Evolutionary conservation across 1,140 invertebrate species (phyloP).

Genomic region (Scaptomyza hsui): DNA sequence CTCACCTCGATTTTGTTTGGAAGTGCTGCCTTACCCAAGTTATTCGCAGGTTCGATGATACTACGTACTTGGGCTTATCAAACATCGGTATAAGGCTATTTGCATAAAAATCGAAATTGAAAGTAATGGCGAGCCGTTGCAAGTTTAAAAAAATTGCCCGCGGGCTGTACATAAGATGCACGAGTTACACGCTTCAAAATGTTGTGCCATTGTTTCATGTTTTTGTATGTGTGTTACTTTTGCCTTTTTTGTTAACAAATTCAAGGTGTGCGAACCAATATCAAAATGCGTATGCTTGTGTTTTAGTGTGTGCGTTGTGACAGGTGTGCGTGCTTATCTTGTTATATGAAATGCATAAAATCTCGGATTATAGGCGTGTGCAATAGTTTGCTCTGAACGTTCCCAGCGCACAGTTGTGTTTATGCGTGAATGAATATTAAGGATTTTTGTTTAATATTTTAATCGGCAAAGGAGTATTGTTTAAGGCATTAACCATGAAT

Average conservation of each 20-base stretch:
- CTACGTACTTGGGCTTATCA: slow-evolving; percentile 67
- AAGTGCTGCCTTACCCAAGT: slow-evolving; percentile 27
- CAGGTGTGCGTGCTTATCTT: slow-evolving; percentile 77
- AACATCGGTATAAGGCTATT: slow-evolving; percentile 45
- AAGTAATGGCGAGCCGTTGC: slow-evolving; percentile 48
- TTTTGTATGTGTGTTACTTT: slow-evolving; percentile 53
- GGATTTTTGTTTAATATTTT: too few species aligned
- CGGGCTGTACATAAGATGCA: slow-evolving; percentile 60
- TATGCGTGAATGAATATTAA: slow-evolving; percentile 21
- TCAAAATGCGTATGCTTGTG: slow-evolving; percentile 33
- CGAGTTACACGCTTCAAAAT: slow-evolving; percentile 56
- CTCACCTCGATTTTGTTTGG: slow-evolving; percentile 63
- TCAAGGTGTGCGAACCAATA: slow-evolving; percentile 68
- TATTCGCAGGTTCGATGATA: slow-evolving; percentile 38
- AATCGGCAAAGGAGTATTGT: too few species aligned
- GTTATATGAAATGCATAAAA: slow-evolving; percentile 79
- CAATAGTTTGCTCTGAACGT: slow-evolving; percentile 57
- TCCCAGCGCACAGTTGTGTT: slow-evolving; percentile 63
- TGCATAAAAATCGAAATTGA: slow-evolving; percentile 54
- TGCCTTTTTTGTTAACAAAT: slow-evolving; percentile 73
- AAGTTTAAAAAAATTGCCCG: slow-evolving; percentile 43
- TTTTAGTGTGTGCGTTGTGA: slow-evolving; percentile 28
- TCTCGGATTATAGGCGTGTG: slow-evolving; percentile 47
- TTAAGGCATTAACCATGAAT: slow-evolving; percentile 48
- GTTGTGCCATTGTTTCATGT: slow-evolving; percentile 61